A percentile compares a stretch with the other conserved stretches of the same genome.
These are phyloP conservation scores for Drosophila ustulata DNA, from an alignment of 2,888 invertebrate species.

Conservation along the genomic window DNA sequence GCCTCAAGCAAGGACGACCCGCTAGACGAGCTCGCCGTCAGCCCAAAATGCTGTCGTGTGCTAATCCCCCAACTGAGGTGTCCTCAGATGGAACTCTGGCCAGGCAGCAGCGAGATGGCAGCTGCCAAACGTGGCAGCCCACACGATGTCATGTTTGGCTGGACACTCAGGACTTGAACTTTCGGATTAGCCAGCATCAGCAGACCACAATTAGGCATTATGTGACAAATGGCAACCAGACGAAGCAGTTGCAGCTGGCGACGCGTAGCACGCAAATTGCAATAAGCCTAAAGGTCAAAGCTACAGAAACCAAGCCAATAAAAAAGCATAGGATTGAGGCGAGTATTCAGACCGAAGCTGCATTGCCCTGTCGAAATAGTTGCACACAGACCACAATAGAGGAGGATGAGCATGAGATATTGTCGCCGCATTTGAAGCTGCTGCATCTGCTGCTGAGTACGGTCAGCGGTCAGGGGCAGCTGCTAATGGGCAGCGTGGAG, in stretches of 20 bases:
- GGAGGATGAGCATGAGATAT: conserved; percentile 10
- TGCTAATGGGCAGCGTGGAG: conserved; percentile 28
- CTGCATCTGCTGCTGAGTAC: conserved; percentile 26
- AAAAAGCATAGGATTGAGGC: background rate
- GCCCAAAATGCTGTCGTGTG: background rate
- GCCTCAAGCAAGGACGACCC: background rate
- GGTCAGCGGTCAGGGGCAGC: conserved; percentile 23
- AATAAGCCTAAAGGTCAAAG: background rate
- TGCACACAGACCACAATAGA: conserved; percentile 38
- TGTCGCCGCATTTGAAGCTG: conserved; percentile 11
- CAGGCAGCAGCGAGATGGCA: background rate
- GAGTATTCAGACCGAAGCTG: conserved; percentile 27
- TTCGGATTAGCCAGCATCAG: conserved; percentile 23
- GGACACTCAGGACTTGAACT: conserved; percentile 46
- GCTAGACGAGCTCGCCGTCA: background rate
- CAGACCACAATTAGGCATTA: conserved; percentile 35
- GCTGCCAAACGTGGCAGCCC: conserved; percentile 2
- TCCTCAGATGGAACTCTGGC: background rate
- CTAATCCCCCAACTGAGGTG: background rate
- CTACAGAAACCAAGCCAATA: conserved; percentile 23
- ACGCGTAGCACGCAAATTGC: conserved; percentile 39
- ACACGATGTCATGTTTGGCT: background rate
- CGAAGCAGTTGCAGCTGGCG: background rate
- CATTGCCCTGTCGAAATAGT: background rate
- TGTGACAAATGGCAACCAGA: conserved; percentile 22